Base-by-base conservation (phyloP, 2,888 invertebrate genomes). In the Pandemis heparana region DNA sequence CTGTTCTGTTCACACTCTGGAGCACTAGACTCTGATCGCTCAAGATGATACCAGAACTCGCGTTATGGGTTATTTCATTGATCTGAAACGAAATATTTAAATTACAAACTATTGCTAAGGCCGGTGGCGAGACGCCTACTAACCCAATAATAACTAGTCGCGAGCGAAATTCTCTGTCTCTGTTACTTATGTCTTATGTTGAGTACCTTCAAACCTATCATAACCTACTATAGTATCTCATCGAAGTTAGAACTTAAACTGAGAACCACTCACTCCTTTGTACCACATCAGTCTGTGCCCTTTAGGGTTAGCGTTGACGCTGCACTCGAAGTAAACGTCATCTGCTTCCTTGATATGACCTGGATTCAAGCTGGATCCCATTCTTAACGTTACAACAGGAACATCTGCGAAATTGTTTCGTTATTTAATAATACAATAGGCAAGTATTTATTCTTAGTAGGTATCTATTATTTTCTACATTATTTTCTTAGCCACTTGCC, bases 311-410 rank as follows among this genome's bases (percentile, higher is more conserved):
- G 98, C 97, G 87, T 97, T 97, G 83, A 98, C 97, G 88, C 96
- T 97, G 94, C 98, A 98, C 88, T 98, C 98, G 87, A 98, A 98
- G 94, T 98, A 98, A 12, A 98, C 98, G 87, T 98, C 98, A 75
- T 97, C 97, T 8, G 97, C 98, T 89, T 98, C 98, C 81, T 97
- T 97, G 83, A 98, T 97, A 80, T 96, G 96, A 76, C 95, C 96
- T 1, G 97, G 96, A 85, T 97, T 96, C 62, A 97, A 94, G 81
- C 96, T 98, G 79, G 97, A 97, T 5, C 98, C 98, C 79, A 98
- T 95, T 84, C 97, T 97, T 79, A 98, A 89, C 10, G 96, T 96
- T 72, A 98, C 97, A 80, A 98, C 96, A 0, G 98, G 98, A 16
- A 97, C 96, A 94, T 98, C 98, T 98, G 95, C 12, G 16, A 71